Evolutionary conservation across 2,797 vertebrate genomes (phyloP), one percentile per base, ranked within the genome.

Genomic region (Scolopax rusticola): DNA sequence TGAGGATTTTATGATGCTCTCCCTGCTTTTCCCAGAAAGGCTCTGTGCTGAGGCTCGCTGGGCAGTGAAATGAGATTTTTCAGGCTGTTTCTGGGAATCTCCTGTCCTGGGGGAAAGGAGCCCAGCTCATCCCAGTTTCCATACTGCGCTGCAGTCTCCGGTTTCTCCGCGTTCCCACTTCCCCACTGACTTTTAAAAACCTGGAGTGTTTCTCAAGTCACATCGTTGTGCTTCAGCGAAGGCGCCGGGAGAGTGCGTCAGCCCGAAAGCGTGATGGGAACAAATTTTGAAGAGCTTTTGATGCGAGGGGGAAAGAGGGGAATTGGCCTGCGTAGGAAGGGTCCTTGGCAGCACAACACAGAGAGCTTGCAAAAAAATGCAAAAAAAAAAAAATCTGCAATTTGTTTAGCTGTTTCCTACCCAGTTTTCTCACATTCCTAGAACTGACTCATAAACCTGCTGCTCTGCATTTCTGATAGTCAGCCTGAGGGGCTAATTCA

Each of bases 401-500:
- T 61, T 90, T 79, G 57, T 92, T 92, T 68, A 77, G 90, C 28
- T 0, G 1, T 89, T 94, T 95, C 77, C 92, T 93, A 50, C 77
- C 84, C 38, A 43, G 45, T 82, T 93, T 87, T 95, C 86, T 93
- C 94, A 40, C 89, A 71, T 94, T 77, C 90, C 94, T 90, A 18
- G 3, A 32, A 30, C 92, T 89, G 90, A 89, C 77, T 93, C 89
- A 82, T 8, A 15, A 65, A 89, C 86, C 92, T 75, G 93, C 91
- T 61, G 93, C 93, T 96, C 91, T 51, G 87, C 87, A 7, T 89
- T 76, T 24, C 90, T 88, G 90, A 50, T 75, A 2, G 7, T 50
- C 80, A 71, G 92, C 87, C 80, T 20, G 53, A 47, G 87, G 95
- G 84, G 63, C 71, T 36, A 8, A 14, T 45, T 76, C 74, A 21